Conservation (phyloP, 2,888 invertebrate species). For the Onthophagus sagittarius region DNA sequence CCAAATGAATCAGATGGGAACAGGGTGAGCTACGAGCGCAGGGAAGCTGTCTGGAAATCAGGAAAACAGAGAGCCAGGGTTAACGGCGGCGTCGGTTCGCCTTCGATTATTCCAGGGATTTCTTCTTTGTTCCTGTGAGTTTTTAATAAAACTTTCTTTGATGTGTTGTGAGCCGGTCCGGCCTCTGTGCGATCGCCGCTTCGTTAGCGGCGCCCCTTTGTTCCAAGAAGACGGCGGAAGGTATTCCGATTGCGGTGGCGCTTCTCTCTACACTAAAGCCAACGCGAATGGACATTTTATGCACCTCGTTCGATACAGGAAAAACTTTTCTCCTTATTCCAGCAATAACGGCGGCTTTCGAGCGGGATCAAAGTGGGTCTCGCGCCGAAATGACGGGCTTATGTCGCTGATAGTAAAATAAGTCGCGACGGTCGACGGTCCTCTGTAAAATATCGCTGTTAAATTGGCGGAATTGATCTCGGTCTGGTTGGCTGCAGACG, state of each 20-base stretch:
- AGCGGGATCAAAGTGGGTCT: conserved; percentile 29
- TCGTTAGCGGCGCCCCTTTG: conserved; percentile 42
- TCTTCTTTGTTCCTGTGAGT: conserved; percentile 38
- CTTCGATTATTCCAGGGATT: conserved; percentile 29
- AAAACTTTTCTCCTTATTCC: not conserved
- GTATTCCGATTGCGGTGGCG: not conserved
- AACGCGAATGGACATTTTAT: not conserved
- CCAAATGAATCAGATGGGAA: conserved; percentile 10
- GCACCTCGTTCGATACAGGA: not conserved
- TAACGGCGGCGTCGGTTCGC: not conserved
- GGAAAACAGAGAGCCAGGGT: not conserved
- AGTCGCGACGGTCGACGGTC: conserved; percentile 34
- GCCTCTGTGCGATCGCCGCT: conserved; percentile 29
- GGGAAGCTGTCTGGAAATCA: not conserved
- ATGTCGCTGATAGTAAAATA: conserved; percentile 41
- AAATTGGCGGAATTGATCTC: conserved; percentile 46
- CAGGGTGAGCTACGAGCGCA: conserved; percentile 3
- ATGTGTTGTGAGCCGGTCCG: conserved; percentile 38
- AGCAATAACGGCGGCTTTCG: not conserved
- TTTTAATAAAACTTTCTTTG: conserved; percentile 45
- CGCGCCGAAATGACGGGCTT: conserved; percentile 42
- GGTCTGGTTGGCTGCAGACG: conserved; percentile 27
- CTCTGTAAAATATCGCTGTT: conserved; percentile 43
- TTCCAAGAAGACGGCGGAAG: not conserved
- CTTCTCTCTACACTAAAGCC: not conserved